Conservation (phyloP, 2,797 vertebrate genomes). For the Naso thynnoides region DNA sequence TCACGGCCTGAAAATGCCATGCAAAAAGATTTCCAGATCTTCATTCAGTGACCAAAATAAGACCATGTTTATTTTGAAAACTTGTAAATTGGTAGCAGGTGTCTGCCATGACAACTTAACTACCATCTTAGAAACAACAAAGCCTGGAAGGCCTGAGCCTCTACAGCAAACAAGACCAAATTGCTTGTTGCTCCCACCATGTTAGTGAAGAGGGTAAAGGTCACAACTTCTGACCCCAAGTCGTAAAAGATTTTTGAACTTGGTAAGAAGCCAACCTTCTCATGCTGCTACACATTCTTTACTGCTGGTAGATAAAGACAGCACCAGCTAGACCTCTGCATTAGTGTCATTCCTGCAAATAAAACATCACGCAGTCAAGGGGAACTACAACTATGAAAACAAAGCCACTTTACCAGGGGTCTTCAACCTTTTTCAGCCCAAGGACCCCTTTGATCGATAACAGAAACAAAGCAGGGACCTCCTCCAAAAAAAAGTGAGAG, state of each 20-base stretch:
- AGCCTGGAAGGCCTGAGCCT: background rate
- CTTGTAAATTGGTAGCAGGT: conserved; percentile 19
- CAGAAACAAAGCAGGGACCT: no score
- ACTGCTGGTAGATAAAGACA: conserved; percentile 53
- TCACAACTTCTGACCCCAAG: conserved; percentile 32
- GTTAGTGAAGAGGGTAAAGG: conserved; percentile 34
- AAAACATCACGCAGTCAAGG: conserved; percentile 44
- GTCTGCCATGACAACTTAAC: conserved; percentile 4
- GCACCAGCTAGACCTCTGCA: conserved; percentile 46
- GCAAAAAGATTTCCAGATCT: background rate
- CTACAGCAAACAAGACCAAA: conserved; percentile 16
- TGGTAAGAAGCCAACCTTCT: conserved; percentile 22
- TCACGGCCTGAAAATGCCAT: background rate
- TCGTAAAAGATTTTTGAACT: conserved; percentile 41
- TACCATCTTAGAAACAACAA: conserved; percentile 22
- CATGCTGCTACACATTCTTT: conserved; percentile 40
- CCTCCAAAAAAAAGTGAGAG: no score
- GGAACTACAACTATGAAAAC: no score
- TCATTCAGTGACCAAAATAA: conserved; percentile 1
- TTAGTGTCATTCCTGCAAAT: conserved; percentile 61
- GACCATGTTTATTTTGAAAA: conserved; percentile 19
- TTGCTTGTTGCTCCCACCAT: conserved; percentile 4
- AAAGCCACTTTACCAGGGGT: no score
- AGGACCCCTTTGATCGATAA: no score
- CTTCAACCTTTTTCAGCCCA: no score